Conservation (phyloP, 2,113 vertebrate species). For the Theristicus caerulescens region DNA sequence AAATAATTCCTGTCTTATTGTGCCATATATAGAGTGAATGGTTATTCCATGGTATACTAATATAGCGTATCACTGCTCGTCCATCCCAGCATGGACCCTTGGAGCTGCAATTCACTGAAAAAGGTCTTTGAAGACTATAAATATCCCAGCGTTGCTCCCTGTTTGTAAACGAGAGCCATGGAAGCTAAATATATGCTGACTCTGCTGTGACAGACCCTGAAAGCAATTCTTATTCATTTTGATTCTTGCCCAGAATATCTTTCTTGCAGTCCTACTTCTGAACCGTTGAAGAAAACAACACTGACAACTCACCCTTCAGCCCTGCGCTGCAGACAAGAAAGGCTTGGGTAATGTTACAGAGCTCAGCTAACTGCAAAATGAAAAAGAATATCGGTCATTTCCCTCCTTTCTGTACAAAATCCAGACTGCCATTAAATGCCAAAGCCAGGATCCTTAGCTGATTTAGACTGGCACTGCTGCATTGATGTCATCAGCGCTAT, state of each 20-base stretch:
- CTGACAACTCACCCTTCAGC: background rate
- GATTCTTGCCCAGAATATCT: conserved; percentile 49
- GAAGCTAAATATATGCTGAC: conserved; percentile 25
- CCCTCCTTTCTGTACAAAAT: background rate
- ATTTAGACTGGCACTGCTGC: background rate
- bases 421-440: background rate
- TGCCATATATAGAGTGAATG: background rate
- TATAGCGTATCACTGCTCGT: background rate
- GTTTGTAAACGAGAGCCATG: conserved; percentile 24
- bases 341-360: background rate
- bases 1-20: background rate
- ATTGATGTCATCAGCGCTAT: fast-evolving
- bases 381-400: background rate
- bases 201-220: conserved; percentile 10
- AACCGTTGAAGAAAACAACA: background rate
- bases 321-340: background rate
- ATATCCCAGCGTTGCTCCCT: background rate
- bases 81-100: background rate
- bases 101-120: background rate
- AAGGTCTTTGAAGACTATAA: conserved; percentile 6
- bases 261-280: conserved; percentile 13
- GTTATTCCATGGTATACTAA: background rate
- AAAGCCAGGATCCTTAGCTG: background rate
- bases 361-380: background rate
- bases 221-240: conserved; percentile 4